phyloP scores from a whole-genome alignment of 2,113 vertebrate species.

The Ibidorhyncha struthersii region DNA sequence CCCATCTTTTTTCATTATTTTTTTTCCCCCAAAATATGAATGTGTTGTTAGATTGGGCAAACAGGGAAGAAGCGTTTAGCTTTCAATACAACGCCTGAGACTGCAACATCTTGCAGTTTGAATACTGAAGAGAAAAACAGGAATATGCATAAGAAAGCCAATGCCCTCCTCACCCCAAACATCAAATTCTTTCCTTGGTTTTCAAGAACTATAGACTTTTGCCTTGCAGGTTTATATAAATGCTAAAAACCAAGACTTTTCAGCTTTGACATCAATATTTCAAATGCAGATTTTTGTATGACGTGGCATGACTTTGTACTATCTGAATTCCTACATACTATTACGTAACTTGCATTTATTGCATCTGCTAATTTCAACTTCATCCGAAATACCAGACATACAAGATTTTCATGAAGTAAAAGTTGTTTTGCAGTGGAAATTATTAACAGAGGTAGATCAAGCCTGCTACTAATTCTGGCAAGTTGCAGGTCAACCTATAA shows the following conservation, averaged over 20 bases:
- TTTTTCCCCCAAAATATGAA: background rate
- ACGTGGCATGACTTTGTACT: background rate
- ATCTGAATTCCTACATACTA: conserved; percentile 6
- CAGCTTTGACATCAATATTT: background rate
- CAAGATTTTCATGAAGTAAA: background rate
- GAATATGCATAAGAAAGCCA: background rate
- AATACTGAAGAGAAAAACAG: conserved; percentile 10
- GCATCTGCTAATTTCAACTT: background rate
- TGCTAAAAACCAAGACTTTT: background rate
- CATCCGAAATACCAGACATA: background rate
- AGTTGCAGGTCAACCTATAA: background rate
- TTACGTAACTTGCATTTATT: background rate
- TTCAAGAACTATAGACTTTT: background rate
- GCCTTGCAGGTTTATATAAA: background rate
- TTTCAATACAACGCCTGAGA: background rate
- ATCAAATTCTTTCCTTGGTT: background rate
- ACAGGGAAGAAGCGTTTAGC: background rate
- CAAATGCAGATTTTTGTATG: background rate
- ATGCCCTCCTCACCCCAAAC: background rate
- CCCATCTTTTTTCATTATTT: background rate
- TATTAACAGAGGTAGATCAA: background rate
- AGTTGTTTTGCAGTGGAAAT: background rate
- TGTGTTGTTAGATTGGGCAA: conserved; percentile 21
- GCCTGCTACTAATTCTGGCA: background rate
- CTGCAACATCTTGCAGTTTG: background rate